phyloP scores from a whole-genome alignment of 1,140 invertebrate genomes.

The Luehdorfia chinensis region DNA sequence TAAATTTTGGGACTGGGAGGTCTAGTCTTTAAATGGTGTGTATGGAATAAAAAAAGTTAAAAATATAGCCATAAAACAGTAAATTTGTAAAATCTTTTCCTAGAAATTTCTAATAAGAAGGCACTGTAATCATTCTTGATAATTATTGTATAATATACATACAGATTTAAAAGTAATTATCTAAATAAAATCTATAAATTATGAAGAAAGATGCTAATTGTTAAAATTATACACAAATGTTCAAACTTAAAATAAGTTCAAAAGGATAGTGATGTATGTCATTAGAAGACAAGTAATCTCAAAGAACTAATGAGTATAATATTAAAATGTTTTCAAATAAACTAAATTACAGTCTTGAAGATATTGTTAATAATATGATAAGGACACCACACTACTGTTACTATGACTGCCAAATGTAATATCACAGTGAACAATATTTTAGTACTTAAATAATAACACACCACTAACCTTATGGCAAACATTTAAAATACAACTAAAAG shows the following conservation, averaged over 20 bases:
- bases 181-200: conserved; percentile 13
- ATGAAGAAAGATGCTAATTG: neutral
- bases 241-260: conserved; percentile 12
- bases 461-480: conserved; percentile 1
- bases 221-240: conserved; percentile 8
- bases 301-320: conserved; percentile 13
- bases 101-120: no score
- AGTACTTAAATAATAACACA: neutral
- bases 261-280: conserved; percentile 9
- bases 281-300: conserved; percentile 7
- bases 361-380: conserved; percentile 1
- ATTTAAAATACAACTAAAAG: neutral
- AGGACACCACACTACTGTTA: conserved; percentile 9
- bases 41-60: no score
- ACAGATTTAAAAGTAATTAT: conserved; percentile 3
- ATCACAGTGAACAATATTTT: conserved; percentile 17
- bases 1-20: no score
- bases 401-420: conserved; percentile 16
- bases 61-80: no score
- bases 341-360: conserved; percentile 8
- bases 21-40: no score
- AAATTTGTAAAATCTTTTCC: no score
- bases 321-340: neutral
- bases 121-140: no score
- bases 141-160: neutral